phyloP scores from a whole-genome alignment of 2,888 invertebrate species.

The Dichetophora obliterata region DNA sequence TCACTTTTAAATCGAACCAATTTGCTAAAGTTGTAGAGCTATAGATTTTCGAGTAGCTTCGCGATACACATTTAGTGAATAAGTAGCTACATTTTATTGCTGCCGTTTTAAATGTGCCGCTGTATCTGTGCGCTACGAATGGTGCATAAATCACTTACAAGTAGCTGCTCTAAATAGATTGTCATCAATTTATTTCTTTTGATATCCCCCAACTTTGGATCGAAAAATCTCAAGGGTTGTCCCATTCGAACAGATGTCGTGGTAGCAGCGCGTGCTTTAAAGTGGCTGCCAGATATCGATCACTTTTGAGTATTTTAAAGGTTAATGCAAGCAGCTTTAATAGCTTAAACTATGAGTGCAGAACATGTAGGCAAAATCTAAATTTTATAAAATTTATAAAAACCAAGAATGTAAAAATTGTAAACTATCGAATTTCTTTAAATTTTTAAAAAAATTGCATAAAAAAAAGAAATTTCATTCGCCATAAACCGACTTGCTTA shows the following conservation, averaged over 20 bases:
- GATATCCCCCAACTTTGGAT: not conserved
- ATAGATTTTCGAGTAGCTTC: not conserved
- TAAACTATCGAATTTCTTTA: too few species aligned
- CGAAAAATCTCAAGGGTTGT: not conserved
- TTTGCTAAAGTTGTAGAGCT: not conserved
- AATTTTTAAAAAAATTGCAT: too few species aligned
- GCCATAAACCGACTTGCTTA: too few species aligned
- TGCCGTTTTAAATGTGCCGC: not conserved
- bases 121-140: not conserved
- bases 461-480: too few species aligned
- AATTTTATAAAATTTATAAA: too few species aligned
- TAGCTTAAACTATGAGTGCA: too few species aligned
- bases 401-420: too few species aligned
- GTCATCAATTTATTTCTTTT: slow-evolving; percentile 23
- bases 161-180: slow-evolving; percentile 31
- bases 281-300: not conserved
- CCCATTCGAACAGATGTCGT: not conserved
- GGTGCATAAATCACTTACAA: slow-evolving; percentile 30
- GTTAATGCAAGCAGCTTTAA: slow-evolving; percentile 2
- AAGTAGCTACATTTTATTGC: not conserved
- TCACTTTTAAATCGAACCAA: slow-evolving; percentile 9
- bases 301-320: not conserved
- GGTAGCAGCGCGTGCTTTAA: not conserved
- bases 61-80: not conserved
- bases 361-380: too few species aligned